Evolutionary conservation across 2,888 invertebrate species (phyloP).

Genomic region (Ennomos fuscantarius): DNA sequence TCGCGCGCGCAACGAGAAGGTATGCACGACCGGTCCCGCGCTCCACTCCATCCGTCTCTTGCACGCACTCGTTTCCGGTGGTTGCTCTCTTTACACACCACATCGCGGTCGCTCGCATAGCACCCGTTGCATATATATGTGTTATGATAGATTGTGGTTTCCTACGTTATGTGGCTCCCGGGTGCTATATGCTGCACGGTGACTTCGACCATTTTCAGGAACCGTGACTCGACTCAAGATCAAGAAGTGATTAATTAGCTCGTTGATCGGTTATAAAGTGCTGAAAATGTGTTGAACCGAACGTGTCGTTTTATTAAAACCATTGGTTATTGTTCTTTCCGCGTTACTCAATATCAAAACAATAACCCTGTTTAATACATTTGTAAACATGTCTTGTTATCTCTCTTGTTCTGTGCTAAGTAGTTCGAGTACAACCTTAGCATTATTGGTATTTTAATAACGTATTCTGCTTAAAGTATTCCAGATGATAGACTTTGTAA

Average conservation of each 20-base stretch:
- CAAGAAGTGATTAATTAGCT: constrained; percentile 22
- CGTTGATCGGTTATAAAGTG: constrained; percentile 32
- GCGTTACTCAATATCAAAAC: constrained; percentile 49
- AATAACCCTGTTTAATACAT: constrained; percentile 50
- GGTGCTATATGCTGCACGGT: constrained; percentile 27
- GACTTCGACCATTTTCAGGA: constrained; percentile 23
- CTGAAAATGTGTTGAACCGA: constrained; percentile 67
- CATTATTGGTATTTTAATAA: constrained; percentile 12
- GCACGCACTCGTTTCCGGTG: constrained; percentile 77
- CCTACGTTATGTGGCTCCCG: constrained; percentile 12
- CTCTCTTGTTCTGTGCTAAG: constrained; percentile 33
- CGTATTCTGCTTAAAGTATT: constrained; percentile 5
- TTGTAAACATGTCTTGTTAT: constrained; percentile 53
- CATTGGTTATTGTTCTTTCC: constrained; percentile 43
- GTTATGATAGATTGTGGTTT: constrained; percentile 44
- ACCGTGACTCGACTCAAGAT: constrained; percentile 19
- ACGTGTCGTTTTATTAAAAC: constrained; percentile 34
- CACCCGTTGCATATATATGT: constrained; percentile 39
- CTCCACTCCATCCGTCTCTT: constrained; percentile 46
- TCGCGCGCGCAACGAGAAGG: constrained; percentile 83
- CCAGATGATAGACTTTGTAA: constrained; percentile 11
- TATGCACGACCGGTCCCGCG: constrained; percentile 61
- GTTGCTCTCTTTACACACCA: constrained; percentile 62
- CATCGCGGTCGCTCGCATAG: constrained; percentile 41
- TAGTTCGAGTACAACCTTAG: constrained; percentile 8